A percentile compares a stretch with the other conserved stretches of the same genome.
phyloP scores from a whole-genome alignment of 2,797 vertebrate species.

The Philypnodon macrostomus region DNA sequence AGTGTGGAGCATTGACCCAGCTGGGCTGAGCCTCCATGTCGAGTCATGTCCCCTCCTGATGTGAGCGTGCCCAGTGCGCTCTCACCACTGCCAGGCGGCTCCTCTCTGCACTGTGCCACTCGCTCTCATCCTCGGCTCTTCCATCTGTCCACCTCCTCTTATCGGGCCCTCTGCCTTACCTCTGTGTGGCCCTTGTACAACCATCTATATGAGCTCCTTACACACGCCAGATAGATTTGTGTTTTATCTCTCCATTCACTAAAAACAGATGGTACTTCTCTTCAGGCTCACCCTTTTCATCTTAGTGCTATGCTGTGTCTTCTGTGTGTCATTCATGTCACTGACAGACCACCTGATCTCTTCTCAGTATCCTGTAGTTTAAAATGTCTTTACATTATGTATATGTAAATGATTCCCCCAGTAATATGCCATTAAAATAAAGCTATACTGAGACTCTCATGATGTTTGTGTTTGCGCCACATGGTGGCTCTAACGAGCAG shows the following conservation, averaged over 20 bases:
- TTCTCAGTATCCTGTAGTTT: slow-evolving; percentile 14
- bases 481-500: slow-evolving; percentile 67
- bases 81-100: slow-evolving; percentile 61
- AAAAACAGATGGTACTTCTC: slow-evolving; percentile 75
- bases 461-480: slow-evolving; percentile 56
- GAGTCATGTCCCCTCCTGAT: slow-evolving; percentile 78
- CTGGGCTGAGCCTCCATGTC: slow-evolving; percentile 73
- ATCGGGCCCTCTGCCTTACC: slow-evolving; percentile 56
- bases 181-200: slow-evolving; percentile 47
- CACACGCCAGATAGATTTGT: slow-evolving; percentile 43
- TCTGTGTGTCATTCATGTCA: slow-evolving; percentile 57
- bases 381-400: slow-evolving; percentile 25
- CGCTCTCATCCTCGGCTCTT: slow-evolving; percentile 61
- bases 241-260: slow-evolving; percentile 61
- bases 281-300: slow-evolving; percentile 61
- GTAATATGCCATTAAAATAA: slow-evolving; percentile 38
- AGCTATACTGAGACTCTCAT: slow-evolving; percentile 29
- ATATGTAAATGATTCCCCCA: slow-evolving; percentile 33
- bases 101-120: slow-evolving; percentile 17
- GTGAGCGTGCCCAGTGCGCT: slow-evolving; percentile 67
- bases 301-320: slow-evolving; percentile 40
- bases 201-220: slow-evolving; percentile 31
- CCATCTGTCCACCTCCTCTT: slow-evolving; percentile 65
- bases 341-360: slow-evolving; percentile 63
- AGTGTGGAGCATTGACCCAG: slow-evolving; percentile 72